Conservation (phyloP, 2,113 vertebrate species). For the Jaculus jaculus region DNA sequence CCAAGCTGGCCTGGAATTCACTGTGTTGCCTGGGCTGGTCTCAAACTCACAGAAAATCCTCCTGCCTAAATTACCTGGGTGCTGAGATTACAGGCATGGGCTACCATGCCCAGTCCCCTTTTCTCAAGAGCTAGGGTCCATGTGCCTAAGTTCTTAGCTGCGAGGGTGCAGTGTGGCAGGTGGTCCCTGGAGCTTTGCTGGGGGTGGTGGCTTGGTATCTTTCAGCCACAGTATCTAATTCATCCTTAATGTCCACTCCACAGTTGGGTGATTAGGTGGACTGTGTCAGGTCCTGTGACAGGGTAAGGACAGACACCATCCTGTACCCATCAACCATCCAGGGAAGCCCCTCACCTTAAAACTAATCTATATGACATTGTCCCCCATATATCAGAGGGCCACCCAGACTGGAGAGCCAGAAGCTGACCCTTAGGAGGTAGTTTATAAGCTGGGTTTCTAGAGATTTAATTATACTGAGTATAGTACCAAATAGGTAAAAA, state of each 20-base stretch:
- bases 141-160: not conserved
- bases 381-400: not conserved
- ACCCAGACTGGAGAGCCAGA: not conserved
- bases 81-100: not conserved
- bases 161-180: accelerated
- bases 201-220: not conserved
- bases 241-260: not conserved
- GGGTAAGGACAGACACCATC: not conserved
- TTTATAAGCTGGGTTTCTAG: not conserved
- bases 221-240: not conserved
- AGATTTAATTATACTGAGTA: not conserved
- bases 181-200: not conserved
- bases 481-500: not conserved
- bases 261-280: not conserved
- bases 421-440: not conserved
- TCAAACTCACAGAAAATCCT: not conserved
- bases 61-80: not conserved
- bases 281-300: not conserved
- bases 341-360: not conserved
- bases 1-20: not conserved
- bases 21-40: too few species aligned
- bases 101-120: not conserved
- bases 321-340: too few species aligned
- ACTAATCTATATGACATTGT: not conserved
- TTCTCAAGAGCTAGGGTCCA: too few species aligned